Evolutionary conservation across 2,888 invertebrate species (phyloP).

Genomic region (Ditylenchus weischeri): DNA sequence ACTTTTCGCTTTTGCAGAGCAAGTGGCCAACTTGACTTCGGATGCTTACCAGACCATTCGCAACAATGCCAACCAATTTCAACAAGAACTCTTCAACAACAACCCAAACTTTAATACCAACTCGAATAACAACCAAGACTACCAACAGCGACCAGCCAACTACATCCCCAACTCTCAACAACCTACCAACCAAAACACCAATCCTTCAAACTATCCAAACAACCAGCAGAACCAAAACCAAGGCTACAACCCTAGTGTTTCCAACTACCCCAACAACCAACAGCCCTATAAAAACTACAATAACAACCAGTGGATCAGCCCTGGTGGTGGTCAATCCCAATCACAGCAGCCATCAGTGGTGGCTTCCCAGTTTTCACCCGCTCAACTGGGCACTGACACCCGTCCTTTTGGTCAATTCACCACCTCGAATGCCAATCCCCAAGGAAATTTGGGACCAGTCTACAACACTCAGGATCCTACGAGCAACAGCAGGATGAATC

Average conservation of each 20-base stretch:
- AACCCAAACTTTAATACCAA: background rate
- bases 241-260: background rate
- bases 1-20: constrained; percentile 21
- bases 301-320: background rate
- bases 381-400: background rate
- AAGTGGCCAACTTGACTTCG: constrained; percentile 21
- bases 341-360: background rate
- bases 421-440: background rate
- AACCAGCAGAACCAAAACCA: background rate
- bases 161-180: constrained; percentile 10
- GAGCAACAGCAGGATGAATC: background rate
- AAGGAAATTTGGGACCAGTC: background rate
- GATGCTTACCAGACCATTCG: constrained; percentile 27
- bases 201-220: background rate
- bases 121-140: background rate
- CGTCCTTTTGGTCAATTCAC: no score
- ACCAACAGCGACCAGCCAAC: constrained; percentile 5
- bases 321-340: background rate
- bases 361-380: constrained; percentile 13
- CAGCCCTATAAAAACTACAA: background rate
- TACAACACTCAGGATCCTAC: background rate
- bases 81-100: constrained; percentile 20
- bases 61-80: constrained; percentile 26
- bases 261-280: background rate
- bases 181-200: constrained; percentile 11